A percentile compares a stretch with the other conserved stretches of the same genome.
Evolutionary conservation across 64 coral and sea anemone species (phyloP).

Genomic region (Montipora foliosa): DNA sequence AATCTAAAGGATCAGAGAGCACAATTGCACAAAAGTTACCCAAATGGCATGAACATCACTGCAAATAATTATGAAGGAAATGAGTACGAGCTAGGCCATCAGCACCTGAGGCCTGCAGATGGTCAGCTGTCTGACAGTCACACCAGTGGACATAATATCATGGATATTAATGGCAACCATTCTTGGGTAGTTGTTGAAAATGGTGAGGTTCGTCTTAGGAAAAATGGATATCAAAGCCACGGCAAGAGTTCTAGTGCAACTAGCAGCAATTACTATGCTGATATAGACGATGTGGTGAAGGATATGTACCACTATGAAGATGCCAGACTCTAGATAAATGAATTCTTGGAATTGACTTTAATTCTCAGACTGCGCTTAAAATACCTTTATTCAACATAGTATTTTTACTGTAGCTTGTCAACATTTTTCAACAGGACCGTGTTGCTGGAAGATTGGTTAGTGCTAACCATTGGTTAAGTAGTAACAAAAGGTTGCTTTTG

Average conservation of each 20-base stretch:
- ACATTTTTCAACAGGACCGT: no score
- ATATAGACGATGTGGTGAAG: no score
- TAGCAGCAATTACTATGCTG: slow-evolving; percentile 91
- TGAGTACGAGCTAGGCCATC: not conserved
- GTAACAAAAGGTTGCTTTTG: no score
- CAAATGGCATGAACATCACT: not conserved
- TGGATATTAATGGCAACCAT: slow-evolving; percentile 7
- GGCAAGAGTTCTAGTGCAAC: slow-evolving; percentile 60
- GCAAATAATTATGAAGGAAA: not conserved
- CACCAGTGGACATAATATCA: not conserved
- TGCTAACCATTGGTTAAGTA: no score
- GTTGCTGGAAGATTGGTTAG: no score
- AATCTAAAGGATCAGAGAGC: slow-evolving; percentile 16
- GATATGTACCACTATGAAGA: no score
- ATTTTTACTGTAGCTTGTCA: not conserved
- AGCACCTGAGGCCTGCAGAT: slow-evolving; percentile 11
- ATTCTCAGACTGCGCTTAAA: not conserved
- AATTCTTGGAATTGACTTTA: not conserved
- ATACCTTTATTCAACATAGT: not conserved
- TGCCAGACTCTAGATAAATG: slow-evolving; percentile 6
- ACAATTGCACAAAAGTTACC: not conserved
- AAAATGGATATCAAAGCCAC: slow-evolving; percentile 52
- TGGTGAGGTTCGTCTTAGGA: slow-evolving; percentile 19
- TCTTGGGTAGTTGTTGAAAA: not conserved
- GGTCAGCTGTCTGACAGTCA: not conserved